These are phyloP conservation scores for Lithophane socia DNA, from an alignment of 2,888 invertebrate genomes.

Conservation along the genomic window DNA sequence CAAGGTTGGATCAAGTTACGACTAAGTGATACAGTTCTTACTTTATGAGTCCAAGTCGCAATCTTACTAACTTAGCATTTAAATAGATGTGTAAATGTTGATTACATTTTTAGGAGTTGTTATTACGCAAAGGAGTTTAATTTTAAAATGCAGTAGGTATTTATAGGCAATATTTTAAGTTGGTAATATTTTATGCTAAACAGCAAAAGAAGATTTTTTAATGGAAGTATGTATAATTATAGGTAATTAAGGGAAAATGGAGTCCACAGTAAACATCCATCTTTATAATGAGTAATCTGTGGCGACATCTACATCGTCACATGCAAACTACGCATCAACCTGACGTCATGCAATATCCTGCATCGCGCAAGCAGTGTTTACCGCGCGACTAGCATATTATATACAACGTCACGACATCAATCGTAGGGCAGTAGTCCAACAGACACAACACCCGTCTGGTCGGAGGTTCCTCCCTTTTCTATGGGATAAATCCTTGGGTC, in stretches of 20 bases:
- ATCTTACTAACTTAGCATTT: slow-evolving; percentile 42
- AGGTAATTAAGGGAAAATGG: not conserved
- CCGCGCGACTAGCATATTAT: too few species aligned
- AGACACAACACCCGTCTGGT: too few species aligned
- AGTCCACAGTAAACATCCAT: not conserved
- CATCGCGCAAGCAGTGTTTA: too few species aligned
- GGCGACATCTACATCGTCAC: too few species aligned
- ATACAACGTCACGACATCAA: too few species aligned
- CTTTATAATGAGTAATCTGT: not conserved
- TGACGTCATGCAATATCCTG: too few species aligned
- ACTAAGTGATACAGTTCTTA: slow-evolving; percentile 48
- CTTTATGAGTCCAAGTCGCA: slow-evolving; percentile 30
- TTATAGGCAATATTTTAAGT: slow-evolving; percentile 4
- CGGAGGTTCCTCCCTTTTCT: too few species aligned
- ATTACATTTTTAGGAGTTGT: not conserved
- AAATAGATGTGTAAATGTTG: slow-evolving; percentile 1
- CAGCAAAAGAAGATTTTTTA: not conserved
- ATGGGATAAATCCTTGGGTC: not conserved
- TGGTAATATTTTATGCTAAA: not conserved
- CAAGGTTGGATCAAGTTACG: slow-evolving; percentile 58
- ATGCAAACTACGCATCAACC: too few species aligned
- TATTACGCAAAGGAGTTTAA: slow-evolving; percentile 1
- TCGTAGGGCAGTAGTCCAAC: too few species aligned
- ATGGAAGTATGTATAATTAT: not conserved
- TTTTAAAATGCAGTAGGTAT: slow-evolving; percentile 3